Evolutionary conservation across 2,113 vertebrate species (phyloP).

Genomic region (Zingel zingel): DNA sequence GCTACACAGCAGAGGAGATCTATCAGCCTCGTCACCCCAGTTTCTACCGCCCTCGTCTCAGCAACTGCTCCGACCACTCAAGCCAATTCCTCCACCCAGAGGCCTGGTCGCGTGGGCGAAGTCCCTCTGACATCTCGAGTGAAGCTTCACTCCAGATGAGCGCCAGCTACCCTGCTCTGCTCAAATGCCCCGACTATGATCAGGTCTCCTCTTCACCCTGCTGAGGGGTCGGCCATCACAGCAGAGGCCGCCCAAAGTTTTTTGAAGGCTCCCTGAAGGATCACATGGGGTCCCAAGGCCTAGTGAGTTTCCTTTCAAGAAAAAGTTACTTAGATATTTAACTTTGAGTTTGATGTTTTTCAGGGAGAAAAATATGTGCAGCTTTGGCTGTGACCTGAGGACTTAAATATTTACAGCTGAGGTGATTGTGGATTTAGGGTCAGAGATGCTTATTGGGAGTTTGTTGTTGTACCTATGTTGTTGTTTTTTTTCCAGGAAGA

Average conservation of each 20-base stretch:
- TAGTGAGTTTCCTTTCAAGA: conserved; percentile 23
- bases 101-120: conserved; percentile 87
- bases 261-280: background rate
- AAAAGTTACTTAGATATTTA: conserved; percentile 1
- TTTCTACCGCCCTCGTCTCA: conserved; percentile 89
- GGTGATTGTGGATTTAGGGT: conserved; percentile 1
- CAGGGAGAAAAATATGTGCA: background rate
- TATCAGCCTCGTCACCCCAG: conserved; percentile 84
- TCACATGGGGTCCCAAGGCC: background rate
- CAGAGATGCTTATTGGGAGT: background rate
- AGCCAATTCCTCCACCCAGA: conserved; percentile 90
- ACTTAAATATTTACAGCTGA: background rate
- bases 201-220: conserved; percentile 89
- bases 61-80: conserved; percentile 91
- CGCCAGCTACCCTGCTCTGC: conserved; percentile 88
- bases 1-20: conserved; percentile 88
- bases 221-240: conserved; percentile 69
- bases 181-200: conserved; percentile 88
- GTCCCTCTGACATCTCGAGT: conserved; percentile 90
- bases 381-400: background rate
- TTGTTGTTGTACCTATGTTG: background rate
- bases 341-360: conserved; percentile 7
- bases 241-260: background rate
- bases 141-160: conserved; percentile 90
- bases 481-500: background rate